Percentiles rank a stretch among this genome's conserved stretches.
Conservation (phyloP, 2,113 vertebrate genomes). For the Misgurnus mizolepis region DNA sequence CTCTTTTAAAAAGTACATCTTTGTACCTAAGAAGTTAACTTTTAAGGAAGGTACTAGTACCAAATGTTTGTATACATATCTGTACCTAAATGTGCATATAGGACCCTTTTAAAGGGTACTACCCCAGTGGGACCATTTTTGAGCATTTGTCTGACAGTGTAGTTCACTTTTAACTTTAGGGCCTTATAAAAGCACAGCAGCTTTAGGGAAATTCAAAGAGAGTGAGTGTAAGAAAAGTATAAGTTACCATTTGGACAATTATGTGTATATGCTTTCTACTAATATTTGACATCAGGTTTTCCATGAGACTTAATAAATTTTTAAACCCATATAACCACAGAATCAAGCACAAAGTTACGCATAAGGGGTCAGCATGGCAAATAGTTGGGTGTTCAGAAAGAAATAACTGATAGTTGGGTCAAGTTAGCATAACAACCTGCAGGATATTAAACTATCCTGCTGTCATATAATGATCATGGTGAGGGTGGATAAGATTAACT, state of each 20-base stretch:
- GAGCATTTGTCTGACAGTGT: too few species aligned
- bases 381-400: neutral
- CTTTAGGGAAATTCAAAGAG: too few species aligned
- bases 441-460: neutral
- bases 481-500: neutral
- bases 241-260: neutral
- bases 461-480: neutral
- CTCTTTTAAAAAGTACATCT: too few species aligned
- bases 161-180: too few species aligned
- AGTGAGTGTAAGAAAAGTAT: neutral
- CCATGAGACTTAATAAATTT: neutral
- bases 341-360: neutral
- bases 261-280: neutral
- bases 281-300: too few species aligned
- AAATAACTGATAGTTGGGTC: neutral
- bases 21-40: too few species aligned
- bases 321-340: constrained; percentile 28
- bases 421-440: neutral
- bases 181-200: too few species aligned
- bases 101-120: too few species aligned
- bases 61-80: too few species aligned
- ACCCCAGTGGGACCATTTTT: too few species aligned
- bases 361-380: neutral
- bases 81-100: too few species aligned
- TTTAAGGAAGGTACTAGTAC: too few species aligned